These are phyloP conservation scores for Phalloptychus januarius DNA, from an alignment of 2,797 vertebrate species.

Conservation along the genomic window DNA sequence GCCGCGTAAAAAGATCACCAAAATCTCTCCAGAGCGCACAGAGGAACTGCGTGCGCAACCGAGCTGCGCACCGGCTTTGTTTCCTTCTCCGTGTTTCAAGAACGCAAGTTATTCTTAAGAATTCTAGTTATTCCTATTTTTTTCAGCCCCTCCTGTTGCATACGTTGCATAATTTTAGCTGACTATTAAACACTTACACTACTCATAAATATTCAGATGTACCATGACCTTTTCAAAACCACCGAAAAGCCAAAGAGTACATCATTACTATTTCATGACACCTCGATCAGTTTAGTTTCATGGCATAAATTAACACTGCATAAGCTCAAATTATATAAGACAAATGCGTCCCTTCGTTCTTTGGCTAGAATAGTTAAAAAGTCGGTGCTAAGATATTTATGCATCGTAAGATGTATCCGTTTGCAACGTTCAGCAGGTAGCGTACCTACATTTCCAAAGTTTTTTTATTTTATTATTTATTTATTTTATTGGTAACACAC, in stretches of 20 bases:
- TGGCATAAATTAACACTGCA: not conserved
- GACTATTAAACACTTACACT: not conserved
- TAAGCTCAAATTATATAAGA: too few relatives aligned
- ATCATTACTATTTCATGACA: not conserved
- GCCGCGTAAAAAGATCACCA: slow-evolving; percentile 77
- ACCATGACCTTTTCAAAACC: not conserved
- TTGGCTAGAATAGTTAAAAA: not conserved
- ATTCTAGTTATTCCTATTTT: not conserved
- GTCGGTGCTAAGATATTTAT: not conserved
- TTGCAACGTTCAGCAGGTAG: not conserved
- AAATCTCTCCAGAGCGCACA: slow-evolving; percentile 76
- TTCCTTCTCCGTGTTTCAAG: not conserved
- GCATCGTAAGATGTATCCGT: not conserved
- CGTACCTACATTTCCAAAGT: not conserved
- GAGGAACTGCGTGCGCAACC: slow-evolving; percentile 53
- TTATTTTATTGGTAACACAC: not conserved
- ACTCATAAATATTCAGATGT: not conserved
- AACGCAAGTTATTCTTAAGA: not conserved
- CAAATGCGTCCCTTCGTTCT: not conserved
- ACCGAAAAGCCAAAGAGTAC: too few relatives aligned
- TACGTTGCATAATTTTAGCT: not conserved
- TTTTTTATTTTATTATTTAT: too few relatives aligned
- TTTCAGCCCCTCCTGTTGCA: too few relatives aligned
- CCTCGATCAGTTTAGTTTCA: not conserved
- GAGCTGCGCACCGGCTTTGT: not conserved